Evolutionary conservation across 2,888 invertebrate genomes (phyloP).

Genomic region (Aphidoletes aphidimyza): DNA sequence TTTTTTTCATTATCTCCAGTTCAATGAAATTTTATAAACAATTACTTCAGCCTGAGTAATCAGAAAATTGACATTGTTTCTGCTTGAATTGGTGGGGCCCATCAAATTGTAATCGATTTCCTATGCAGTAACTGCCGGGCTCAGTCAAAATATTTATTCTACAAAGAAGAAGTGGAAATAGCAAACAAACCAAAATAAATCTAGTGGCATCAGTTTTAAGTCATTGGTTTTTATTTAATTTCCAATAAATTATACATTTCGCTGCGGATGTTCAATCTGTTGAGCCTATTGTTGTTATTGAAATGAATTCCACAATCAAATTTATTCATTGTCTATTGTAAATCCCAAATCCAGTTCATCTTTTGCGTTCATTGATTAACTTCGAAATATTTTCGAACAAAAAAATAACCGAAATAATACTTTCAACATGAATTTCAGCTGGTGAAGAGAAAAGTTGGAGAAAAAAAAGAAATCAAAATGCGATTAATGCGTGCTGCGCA

Average conservation of each 20-base stretch:
- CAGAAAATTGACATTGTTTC: slow-evolving; percentile 31
- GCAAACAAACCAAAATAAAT: not conserved
- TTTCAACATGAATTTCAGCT: not conserved
- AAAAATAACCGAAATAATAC: not conserved
- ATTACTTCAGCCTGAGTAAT: not conserved
- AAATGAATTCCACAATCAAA: not conserved
- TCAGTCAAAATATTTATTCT: not conserved
- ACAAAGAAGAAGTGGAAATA: not conserved
- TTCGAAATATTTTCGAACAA: too few species aligned
- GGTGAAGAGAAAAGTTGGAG: not conserved
- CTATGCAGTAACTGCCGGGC: not conserved
- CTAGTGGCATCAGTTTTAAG: not conserved
- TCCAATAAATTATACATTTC: slow-evolving; percentile 3
- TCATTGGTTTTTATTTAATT: not conserved
- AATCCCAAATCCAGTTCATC: not conserved
- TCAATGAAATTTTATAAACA: not conserved
- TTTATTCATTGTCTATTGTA: slow-evolving; percentile 15
- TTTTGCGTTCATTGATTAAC: not conserved
- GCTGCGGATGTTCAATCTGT: not conserved
- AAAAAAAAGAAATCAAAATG: slow-evolving; percentile 38
- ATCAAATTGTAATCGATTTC: slow-evolving; percentile 23
- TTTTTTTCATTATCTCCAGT: not conserved
- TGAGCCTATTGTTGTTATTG: not conserved
- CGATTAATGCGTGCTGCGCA: not conserved
- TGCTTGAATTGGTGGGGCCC: not conserved